A percentile compares a stretch with the other conserved stretches of the same genome.
These are phyloP conservation scores for Ptilorrhoa leucosticta DNA, from an alignment of 2,113 vertebrate species.

Conservation along the genomic window DNA sequence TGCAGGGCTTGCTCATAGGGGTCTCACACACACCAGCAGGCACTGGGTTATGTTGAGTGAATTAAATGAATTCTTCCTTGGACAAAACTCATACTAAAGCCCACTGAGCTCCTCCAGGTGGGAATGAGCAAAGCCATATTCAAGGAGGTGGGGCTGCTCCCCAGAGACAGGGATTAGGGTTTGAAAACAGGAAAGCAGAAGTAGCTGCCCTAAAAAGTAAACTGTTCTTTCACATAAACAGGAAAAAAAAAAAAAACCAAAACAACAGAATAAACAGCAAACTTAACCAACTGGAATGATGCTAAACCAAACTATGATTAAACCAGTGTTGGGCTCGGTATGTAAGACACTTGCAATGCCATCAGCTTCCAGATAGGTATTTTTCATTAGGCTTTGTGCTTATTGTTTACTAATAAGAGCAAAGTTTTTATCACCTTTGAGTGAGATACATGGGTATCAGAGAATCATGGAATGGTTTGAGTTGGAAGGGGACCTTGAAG, in stretches of 20 bases:
- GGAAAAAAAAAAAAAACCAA: fast-evolving
- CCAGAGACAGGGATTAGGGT: neutral
- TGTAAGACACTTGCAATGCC: neutral
- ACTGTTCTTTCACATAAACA: neutral
- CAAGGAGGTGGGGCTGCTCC: neutral
- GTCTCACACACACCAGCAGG: fast-evolving
- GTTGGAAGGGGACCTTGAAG: neutral
- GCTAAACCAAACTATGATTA: neutral
- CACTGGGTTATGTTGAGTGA: neutral
- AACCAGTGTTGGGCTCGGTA: fast-evolving
- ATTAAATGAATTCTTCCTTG: neutral
- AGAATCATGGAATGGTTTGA: neutral
- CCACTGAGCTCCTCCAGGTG: neutral
- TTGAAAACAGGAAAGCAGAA: neutral
- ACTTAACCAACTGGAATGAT: neutral
- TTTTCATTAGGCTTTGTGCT: neutral
- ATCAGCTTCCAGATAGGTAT: neutral
- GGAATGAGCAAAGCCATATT: neutral
- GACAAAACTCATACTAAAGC: fast-evolving
- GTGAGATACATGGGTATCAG: neutral
- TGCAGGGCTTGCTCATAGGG: fast-evolving
- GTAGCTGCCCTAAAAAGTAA: neutral
- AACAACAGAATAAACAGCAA: neutral
- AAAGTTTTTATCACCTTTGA: neutral
- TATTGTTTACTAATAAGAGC: neutral